Percentiles rank a stretch among this genome's conserved stretches.
phyloP scores from a whole-genome alignment of 1,140 invertebrate species.

The Atta cephalotes region DNA sequence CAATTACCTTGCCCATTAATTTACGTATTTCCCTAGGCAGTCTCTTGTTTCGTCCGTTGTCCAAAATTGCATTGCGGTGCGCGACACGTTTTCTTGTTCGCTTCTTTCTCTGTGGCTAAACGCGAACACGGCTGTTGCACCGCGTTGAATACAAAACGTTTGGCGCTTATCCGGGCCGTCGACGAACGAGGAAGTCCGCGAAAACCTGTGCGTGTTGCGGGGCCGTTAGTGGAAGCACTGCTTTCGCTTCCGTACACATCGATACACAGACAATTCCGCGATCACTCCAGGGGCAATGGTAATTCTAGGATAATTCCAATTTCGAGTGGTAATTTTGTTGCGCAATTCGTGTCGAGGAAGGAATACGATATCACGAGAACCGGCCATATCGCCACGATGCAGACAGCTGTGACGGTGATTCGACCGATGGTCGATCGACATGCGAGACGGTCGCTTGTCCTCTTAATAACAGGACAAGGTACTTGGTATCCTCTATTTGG shows the following conservation, averaged over 20 bases:
- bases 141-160: slow-evolving; percentile 62
- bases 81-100: slow-evolving; percentile 18
- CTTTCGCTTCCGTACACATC: slow-evolving; percentile 74
- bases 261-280: slow-evolving; percentile 62
- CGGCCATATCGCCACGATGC: slow-evolving; percentile 64
- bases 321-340: slow-evolving; percentile 81
- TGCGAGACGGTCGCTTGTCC: slow-evolving; percentile 74
- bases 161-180: slow-evolving; percentile 12
- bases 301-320: slow-evolving; percentile 82
- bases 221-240: slow-evolving; percentile 72
- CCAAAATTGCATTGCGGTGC: slow-evolving; percentile 28
- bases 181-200: slow-evolving; percentile 47
- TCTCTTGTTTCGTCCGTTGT: slow-evolving; percentile 10
- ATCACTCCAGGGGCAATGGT: slow-evolving; percentile 70
- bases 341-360: slow-evolving; percentile 81
- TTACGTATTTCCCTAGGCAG: neutral
- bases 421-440: slow-evolving; percentile 76
- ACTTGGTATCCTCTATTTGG: neutral
- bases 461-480: slow-evolving; percentile 55
- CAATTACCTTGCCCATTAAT: slow-evolving; percentile 21
- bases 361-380: slow-evolving; percentile 77
- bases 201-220: slow-evolving; percentile 72
- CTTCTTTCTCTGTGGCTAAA: slow-evolving; percentile 33
- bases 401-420: slow-evolving; percentile 68
- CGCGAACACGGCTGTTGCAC: slow-evolving; percentile 10